These are phyloP conservation scores for Dynastes maya DNA, from an alignment of 2,888 invertebrate species.

Conservation along the genomic window DNA sequence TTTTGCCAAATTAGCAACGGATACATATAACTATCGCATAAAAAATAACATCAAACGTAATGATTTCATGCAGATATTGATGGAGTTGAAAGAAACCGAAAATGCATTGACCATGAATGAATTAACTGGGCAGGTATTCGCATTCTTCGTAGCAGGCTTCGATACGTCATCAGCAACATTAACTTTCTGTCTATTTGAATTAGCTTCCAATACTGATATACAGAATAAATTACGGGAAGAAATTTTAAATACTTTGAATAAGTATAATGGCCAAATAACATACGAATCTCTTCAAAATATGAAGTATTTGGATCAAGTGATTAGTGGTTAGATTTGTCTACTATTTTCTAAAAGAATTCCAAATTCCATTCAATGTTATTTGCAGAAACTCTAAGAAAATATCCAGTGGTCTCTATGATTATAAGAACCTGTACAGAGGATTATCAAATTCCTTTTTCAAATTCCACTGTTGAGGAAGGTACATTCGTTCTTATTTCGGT, in stretches of 20 bases:
- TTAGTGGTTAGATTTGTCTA: slow-evolving; percentile 28
- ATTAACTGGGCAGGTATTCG: slow-evolving; percentile 72
- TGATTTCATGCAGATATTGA: slow-evolving; percentile 67
- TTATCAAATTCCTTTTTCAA: slow-evolving; percentile 62
- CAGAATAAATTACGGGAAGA: slow-evolving; percentile 70
- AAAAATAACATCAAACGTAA: slow-evolving; percentile 58
- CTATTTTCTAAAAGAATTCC: neutral
- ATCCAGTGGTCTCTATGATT: slow-evolving; percentile 62
- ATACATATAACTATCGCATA: slow-evolving; percentile 59
- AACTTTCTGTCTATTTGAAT: slow-evolving; percentile 73
- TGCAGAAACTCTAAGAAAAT: slow-evolving; percentile 66
- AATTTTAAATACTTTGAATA: slow-evolving; percentile 61
- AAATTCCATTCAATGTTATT: neutral
- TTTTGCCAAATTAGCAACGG: slow-evolving; percentile 58
- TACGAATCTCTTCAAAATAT: slow-evolving; percentile 70
- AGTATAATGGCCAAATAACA: slow-evolving; percentile 63
- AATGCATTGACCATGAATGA: slow-evolving; percentile 59
- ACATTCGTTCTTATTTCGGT: slow-evolving; percentile 62
- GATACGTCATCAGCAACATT: slow-evolving; percentile 76
- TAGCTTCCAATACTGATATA: slow-evolving; percentile 69
- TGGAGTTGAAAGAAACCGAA: slow-evolving; percentile 59
- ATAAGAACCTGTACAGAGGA: slow-evolving; percentile 54
- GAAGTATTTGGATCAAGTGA: slow-evolving; percentile 69
- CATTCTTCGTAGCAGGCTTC: slow-evolving; percentile 77
- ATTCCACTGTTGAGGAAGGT: slow-evolving; percentile 63